Conservation (phyloP, 2,888 invertebrate species). For the Meliscaeva auricollis region DNA sequence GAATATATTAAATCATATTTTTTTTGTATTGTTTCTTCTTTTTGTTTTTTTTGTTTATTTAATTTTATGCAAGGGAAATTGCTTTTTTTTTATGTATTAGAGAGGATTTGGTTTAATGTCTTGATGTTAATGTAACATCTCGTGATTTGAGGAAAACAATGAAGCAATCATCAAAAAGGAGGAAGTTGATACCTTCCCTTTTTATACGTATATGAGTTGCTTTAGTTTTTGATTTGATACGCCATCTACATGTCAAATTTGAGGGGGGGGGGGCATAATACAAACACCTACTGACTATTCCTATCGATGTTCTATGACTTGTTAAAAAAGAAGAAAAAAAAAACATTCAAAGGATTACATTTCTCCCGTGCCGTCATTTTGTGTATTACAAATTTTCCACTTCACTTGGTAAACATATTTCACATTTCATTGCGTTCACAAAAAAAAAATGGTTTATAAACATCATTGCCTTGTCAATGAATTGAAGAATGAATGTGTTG, state of each 20-base stretch:
- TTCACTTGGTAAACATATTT: slow-evolving; percentile 11
- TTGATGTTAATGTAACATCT: neutral
- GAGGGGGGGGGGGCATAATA: too few species aligned
- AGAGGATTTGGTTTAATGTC: neutral
- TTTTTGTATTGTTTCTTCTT: neutral
- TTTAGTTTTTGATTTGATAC: too few species aligned
- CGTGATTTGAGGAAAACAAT: too few species aligned
- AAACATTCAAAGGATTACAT: too few species aligned
- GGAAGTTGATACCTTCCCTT: too few species aligned
- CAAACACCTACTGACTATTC: too few species aligned
- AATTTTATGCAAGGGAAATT: neutral
- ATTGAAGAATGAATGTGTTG: slow-evolving; percentile 9
- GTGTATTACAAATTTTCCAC: slow-evolving; percentile 9
- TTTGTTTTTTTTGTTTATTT: neutral
- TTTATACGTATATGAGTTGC: too few species aligned
- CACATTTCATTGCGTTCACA: slow-evolving; percentile 39
- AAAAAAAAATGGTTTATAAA: slow-evolving; percentile 30
- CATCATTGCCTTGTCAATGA: slow-evolving; percentile 11
- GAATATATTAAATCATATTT: neutral
- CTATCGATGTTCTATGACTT: too few species aligned
- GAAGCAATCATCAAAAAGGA: too few species aligned
- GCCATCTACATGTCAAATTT: too few species aligned
- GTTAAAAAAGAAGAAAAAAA: too few species aligned
- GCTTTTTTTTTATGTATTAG: neutral
- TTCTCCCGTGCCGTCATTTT: neutral